Evolutionary conservation across 2,888 invertebrate species (phyloP).

Genomic region (Carcina quercana): DNA sequence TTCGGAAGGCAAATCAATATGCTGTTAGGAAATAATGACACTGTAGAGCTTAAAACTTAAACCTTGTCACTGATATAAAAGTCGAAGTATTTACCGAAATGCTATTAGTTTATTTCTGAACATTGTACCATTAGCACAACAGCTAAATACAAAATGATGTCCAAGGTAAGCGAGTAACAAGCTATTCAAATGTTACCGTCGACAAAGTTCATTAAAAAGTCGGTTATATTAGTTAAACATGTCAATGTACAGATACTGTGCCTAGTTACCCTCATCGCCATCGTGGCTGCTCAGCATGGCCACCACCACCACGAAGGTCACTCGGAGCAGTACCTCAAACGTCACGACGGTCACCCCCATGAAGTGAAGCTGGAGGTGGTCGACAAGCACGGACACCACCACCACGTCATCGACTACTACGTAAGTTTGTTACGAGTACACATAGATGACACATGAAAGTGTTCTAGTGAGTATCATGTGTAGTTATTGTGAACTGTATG

Average conservation of each 20-base stretch:
- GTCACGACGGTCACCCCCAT: conserved; percentile 44
- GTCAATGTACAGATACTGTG: conserved; percentile 32
- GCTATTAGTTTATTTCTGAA: background rate
- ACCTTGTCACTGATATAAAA: background rate
- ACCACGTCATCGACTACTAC: conserved; percentile 27
- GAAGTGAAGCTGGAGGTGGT: conserved; percentile 28
- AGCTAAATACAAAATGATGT: background rate
- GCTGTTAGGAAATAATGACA: too few relatives aligned
- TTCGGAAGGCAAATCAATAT: too few relatives aligned
- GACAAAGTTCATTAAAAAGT: too few relatives aligned
- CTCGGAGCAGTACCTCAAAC: conserved; percentile 50
- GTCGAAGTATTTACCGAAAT: background rate
- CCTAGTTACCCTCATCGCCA: conserved; percentile 33
- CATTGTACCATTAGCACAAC: background rate
- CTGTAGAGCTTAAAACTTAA: too few relatives aligned
- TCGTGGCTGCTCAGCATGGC: conserved; percentile 34
- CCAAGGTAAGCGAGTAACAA: too few relatives aligned
- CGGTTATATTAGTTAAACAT: too few relatives aligned
- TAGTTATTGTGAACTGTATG: conserved; percentile 1
- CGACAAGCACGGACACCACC: conserved; percentile 31
- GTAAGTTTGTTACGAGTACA: conserved; percentile 21
- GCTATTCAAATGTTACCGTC: too few relatives aligned
- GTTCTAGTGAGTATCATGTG: too few relatives aligned
- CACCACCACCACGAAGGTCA: conserved; percentile 41
- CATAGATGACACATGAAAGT: too few relatives aligned